These are phyloP conservation scores for Neoarius graeffei DNA, from an alignment of 2,113 vertebrate genomes.

Conservation along the genomic window DNA sequence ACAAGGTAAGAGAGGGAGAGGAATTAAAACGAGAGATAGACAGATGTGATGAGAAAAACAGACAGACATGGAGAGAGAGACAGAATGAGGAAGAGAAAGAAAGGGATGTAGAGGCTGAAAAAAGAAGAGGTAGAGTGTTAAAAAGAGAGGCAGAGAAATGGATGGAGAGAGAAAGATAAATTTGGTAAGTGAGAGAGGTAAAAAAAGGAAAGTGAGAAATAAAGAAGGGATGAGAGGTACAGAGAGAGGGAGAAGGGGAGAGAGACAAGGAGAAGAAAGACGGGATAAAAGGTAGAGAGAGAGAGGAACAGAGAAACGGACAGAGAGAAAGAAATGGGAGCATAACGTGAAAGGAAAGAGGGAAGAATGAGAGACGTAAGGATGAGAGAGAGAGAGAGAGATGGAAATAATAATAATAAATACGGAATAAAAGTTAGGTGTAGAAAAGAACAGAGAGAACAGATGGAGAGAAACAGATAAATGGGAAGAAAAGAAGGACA, in stretches of 20 bases:
- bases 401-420: background rate
- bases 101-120: background rate
- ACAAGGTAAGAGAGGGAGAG: background rate
- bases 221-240: too few species aligned
- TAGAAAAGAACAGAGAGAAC: background rate
- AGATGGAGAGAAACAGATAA: background rate
- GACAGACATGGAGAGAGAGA: background rate
- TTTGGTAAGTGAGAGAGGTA: background rate
- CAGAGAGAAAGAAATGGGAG: slow-evolving; percentile 50
- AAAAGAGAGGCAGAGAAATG: background rate
- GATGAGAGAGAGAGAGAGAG: background rate
- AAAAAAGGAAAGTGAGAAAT: background rate
- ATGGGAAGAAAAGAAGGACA: background rate
- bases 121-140: background rate
- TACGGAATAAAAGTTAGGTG: background rate
- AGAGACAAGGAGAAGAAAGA: background rate
- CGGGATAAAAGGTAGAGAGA: slow-evolving; percentile 7
- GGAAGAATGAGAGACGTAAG: background rate
- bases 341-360: slow-evolving; percentile 18
- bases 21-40: background rate
- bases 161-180: background rate
- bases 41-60: background rate
- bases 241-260: background rate
- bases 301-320: slow-evolving; percentile 43
- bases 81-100: background rate